A percentile compares a stretch with the other conserved stretches of the same genome.
phyloP scores from a whole-genome alignment of 1,140 invertebrate species.

The Drosophila simulans region DNA sequence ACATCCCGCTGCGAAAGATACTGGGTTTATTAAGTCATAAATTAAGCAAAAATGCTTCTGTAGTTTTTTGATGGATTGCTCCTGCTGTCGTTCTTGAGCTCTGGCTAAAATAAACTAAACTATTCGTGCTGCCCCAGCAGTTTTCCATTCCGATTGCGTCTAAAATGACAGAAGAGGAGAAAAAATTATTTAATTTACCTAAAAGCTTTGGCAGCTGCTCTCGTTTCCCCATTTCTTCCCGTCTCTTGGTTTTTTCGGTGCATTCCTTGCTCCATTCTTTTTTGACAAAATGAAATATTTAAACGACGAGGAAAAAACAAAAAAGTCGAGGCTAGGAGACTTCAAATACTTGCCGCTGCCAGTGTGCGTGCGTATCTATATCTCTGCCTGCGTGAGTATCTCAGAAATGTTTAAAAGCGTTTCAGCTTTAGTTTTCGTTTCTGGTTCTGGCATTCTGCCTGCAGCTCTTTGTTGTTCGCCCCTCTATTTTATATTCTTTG shows the following conservation, averaged over 20 bases:
- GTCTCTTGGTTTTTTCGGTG: slow-evolving; percentile 23
- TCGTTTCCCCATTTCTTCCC: slow-evolving; percentile 26
- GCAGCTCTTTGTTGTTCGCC: slow-evolving; percentile 38
- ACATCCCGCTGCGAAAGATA: slow-evolving; percentile 8
- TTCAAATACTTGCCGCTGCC: slow-evolving; percentile 56
- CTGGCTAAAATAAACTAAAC: slow-evolving; percentile 27
- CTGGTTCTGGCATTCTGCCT: slow-evolving; percentile 56
- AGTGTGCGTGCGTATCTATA: slow-evolving; percentile 11
- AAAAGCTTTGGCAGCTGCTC: slow-evolving; percentile 68
- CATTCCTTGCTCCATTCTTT: slow-evolving; percentile 42
- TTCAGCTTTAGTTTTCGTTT: slow-evolving; percentile 72
- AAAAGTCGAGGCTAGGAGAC: slow-evolving; percentile 58
- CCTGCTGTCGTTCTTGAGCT: slow-evolving; percentile 5
- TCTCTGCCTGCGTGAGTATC: slow-evolving; percentile 43
- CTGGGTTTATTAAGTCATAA: slow-evolving; percentile 42
- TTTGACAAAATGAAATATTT: slow-evolving; percentile 75
- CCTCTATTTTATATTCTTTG: slow-evolving; percentile 64
- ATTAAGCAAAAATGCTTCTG: slow-evolving; percentile 43
- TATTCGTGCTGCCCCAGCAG: slow-evolving; percentile 29
- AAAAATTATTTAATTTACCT: slow-evolving; percentile 76
- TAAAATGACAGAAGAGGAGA: slow-evolving; percentile 24
- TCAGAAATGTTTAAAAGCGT: slow-evolving; percentile 68
- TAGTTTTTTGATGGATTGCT: slow-evolving; percentile 41
- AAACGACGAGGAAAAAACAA: slow-evolving; percentile 13
- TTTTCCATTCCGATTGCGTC: slow-evolving; percentile 10